Conservation (phyloP, 2,888 invertebrate genomes). For the Drosophila diplacantha region DNA sequence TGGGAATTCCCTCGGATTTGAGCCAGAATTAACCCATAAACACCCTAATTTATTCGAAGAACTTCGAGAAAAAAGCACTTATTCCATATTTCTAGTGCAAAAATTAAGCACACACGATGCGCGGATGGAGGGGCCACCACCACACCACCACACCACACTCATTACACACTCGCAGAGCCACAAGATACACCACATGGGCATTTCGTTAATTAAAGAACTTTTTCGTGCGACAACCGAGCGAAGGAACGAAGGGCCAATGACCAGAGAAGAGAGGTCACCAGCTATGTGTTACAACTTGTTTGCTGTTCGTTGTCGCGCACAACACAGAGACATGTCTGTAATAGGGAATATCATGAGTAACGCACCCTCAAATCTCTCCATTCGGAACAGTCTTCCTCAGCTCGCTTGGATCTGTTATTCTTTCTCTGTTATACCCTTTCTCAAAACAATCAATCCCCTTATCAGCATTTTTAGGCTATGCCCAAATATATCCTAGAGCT, state of each 20-base stretch:
- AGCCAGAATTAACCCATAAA: background rate
- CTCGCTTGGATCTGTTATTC: background rate
- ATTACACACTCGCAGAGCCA: slow-evolving; percentile 6
- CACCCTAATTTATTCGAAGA: slow-evolving; percentile 1
- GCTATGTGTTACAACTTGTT: slow-evolving; percentile 3
- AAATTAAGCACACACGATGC: slow-evolving; percentile 10
- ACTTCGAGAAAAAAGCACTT: slow-evolving; percentile 7
- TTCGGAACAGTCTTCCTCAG: background rate
- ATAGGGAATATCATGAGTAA: background rate
- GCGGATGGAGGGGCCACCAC: background rate
- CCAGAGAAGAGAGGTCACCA: slow-evolving; percentile 22
- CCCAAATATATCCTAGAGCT: background rate
- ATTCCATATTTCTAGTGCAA: slow-evolving; percentile 3
- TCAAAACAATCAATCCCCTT: no score
- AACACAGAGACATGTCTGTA: background rate
- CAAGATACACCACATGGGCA: slow-evolving; percentile 15
- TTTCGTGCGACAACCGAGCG: slow-evolving; percentile 14
- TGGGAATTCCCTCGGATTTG: background rate
- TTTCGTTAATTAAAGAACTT: slow-evolving; percentile 39
- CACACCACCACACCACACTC: slow-evolving; percentile 4
- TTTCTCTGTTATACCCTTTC: no score
- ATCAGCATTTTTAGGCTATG: background rate
- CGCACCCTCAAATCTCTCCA: background rate
- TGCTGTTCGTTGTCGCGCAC: background rate
- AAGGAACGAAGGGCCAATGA: slow-evolving; percentile 20